Percentiles rank a stretch among this genome's conserved stretches.
Conservation (phyloP, 2,888 invertebrate genomes). For the Ophion obscuratus region DNA sequence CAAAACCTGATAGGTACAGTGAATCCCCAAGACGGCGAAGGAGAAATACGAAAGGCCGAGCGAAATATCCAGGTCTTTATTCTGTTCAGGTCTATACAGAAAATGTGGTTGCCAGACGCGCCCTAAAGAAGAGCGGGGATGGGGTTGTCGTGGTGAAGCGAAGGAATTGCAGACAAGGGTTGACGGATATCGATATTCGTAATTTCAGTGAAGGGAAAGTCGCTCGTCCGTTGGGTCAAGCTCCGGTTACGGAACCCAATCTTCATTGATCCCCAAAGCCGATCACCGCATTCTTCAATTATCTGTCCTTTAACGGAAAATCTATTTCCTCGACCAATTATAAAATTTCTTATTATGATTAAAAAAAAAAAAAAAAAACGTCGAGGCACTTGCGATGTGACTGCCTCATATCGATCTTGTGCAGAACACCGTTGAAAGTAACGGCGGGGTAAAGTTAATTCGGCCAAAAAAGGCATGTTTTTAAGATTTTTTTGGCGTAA, state of each 20-base stretch:
- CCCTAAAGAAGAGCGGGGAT: background rate
- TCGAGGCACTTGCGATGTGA: background rate
- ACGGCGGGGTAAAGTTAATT: no score
- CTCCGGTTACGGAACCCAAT: slow-evolving; percentile 34
- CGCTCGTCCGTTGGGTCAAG: slow-evolving; percentile 9
- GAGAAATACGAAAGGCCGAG: slow-evolving; percentile 18
- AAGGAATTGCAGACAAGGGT: slow-evolving; percentile 32
- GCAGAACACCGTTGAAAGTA: background rate
- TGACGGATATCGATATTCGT: slow-evolving; percentile 58
- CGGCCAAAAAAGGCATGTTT: no score
- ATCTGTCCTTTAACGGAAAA: slow-evolving; percentile 29
- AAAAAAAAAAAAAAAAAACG: slow-evolving; percentile 33
- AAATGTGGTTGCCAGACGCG: slow-evolving; percentile 23
- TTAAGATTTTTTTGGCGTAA: no score
- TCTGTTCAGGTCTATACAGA: slow-evolving; percentile 30
- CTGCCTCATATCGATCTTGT: background rate
- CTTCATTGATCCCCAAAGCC: slow-evolving; percentile 35
- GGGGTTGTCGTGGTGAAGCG: slow-evolving; percentile 21
- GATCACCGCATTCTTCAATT: slow-evolving; percentile 47
- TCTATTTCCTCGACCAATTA: slow-evolving; percentile 27
- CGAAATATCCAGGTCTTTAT: slow-evolving; percentile 48
- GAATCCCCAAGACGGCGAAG: slow-evolving; percentile 50
- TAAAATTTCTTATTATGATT: slow-evolving; percentile 22
- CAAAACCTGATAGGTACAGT: slow-evolving; percentile 43
- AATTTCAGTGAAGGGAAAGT: slow-evolving; percentile 39